Evolutionary conservation across 1,140 invertebrate species (phyloP).

Genomic region (Sipha flava): DNA sequence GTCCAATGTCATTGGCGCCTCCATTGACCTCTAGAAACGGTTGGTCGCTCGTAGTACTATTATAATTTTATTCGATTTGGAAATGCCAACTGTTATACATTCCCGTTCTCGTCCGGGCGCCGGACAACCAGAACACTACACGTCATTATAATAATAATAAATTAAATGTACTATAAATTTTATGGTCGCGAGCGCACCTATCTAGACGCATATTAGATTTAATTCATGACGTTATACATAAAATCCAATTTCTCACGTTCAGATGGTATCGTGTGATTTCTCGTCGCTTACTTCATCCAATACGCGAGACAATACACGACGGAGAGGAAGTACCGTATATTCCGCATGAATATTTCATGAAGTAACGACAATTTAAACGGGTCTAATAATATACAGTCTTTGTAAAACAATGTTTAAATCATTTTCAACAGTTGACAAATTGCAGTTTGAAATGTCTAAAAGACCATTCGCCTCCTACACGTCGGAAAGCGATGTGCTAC

Average conservation of each 20-base stretch:
- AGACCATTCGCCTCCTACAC: neutral
- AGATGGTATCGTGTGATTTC: neutral
- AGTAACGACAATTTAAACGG: neutral
- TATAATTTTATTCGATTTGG: no score
- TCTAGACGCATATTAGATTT: neutral
- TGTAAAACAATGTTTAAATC: neutral
- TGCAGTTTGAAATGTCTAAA: neutral
- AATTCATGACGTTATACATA: neutral
- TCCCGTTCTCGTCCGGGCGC: no score
- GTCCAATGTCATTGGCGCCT: no score
- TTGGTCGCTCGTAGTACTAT: no score
- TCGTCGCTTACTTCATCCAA: neutral
- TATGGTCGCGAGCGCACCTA: neutral
- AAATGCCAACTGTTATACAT: no score
- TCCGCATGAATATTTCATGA: neutral
- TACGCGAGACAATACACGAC: neutral
- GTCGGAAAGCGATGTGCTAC: neutral
- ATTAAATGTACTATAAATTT: neutral
- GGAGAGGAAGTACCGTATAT: neutral
- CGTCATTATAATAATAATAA: no score
- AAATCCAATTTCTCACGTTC: neutral
- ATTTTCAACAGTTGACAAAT: constrained; percentile 1
- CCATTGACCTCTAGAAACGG: no score
- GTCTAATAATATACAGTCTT: neutral
- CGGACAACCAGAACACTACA: no score